phyloP scores from a whole-genome alignment of 2,797 vertebrate genomes.

The Mallotus villosus region DNA sequence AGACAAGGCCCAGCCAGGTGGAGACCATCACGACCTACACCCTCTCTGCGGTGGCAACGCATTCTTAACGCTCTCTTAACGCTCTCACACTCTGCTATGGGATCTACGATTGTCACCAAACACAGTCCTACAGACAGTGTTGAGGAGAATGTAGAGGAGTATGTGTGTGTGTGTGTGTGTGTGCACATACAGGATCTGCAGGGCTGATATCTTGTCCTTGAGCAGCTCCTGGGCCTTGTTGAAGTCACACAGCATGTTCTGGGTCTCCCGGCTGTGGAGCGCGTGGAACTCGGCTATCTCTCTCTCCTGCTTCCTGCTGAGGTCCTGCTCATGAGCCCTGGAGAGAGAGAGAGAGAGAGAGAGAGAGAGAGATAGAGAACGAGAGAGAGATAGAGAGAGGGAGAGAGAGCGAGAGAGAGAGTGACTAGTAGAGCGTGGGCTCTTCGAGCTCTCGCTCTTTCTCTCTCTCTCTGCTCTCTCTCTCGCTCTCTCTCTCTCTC shows the following conservation, averaged over 20 bases:
- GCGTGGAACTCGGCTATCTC: constrained; percentile 87
- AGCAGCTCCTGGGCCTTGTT: constrained; percentile 98
- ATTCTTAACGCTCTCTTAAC: no score
- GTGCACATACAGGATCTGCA: constrained; percentile 92
- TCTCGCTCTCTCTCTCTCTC: no score
- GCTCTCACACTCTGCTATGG: no score
- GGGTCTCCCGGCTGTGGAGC: constrained; percentile 90
- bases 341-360: not conserved
- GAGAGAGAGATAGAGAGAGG: not conserved
- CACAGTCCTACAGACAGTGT: not conserved
- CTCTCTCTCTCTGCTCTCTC: no score
- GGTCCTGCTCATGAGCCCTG: constrained; percentile 95
- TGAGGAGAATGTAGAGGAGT: not conserved
- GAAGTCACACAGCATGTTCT: constrained; percentile 97
- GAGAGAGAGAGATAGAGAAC: not conserved
- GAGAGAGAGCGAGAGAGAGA: not conserved
- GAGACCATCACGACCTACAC: no score
- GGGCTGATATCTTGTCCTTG: constrained; percentile 97
- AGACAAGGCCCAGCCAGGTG: no score
- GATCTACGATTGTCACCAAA: no score
- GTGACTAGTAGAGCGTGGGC: no score
- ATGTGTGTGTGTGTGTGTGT: constrained; percentile 1
- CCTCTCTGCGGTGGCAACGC: no score
- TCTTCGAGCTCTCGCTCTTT: no score
- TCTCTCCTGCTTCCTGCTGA: constrained; percentile 93